Percentiles rank a stretch among this genome's conserved stretches.
Conservation (phyloP, 2,888 invertebrate species). For the Drosophila leonis region DNA sequence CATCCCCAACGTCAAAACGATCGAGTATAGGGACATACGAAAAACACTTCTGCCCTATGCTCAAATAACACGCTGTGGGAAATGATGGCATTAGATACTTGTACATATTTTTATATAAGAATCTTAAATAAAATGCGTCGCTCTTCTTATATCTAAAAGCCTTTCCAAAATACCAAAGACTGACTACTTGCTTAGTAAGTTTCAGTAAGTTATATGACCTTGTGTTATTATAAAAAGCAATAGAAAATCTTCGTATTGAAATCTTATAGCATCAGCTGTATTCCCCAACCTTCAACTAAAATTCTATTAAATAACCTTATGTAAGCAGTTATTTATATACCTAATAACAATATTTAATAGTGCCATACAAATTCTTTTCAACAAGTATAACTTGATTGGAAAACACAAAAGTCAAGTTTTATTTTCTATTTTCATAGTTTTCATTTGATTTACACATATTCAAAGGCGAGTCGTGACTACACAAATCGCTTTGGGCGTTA, state of each 20-base stretch:
- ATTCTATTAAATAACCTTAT: not conserved
- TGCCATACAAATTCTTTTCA: not conserved
- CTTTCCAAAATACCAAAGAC: not conserved
- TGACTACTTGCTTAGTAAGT: too few relatives aligned
- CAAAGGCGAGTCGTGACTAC: constrained; percentile 2
- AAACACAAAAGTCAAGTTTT: not conserved
- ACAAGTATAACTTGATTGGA: not conserved
- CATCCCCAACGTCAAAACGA: too few relatives aligned
- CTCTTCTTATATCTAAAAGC: not conserved
- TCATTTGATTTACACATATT: not conserved
- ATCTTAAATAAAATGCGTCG: too few relatives aligned
- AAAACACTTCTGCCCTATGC: too few relatives aligned
- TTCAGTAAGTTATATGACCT: too few relatives aligned
- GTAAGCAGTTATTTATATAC: not conserved
- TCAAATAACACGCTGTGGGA: too few relatives aligned
- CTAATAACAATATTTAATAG: not conserved
- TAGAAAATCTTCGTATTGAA: too few relatives aligned
- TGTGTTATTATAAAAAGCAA: too few relatives aligned
- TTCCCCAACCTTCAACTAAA: not conserved
- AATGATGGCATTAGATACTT: too few relatives aligned
- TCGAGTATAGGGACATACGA: too few relatives aligned
- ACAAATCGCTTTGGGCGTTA: constrained; percentile 13
- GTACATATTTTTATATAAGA: too few relatives aligned
- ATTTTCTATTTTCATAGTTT: not conserved
- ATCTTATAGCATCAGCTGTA: too few relatives aligned